Percentiles rank a stretch among this genome's conserved stretches.
phyloP scores from a whole-genome alignment of 2,888 invertebrate species.

The Meghimatium bilineatum region DNA sequence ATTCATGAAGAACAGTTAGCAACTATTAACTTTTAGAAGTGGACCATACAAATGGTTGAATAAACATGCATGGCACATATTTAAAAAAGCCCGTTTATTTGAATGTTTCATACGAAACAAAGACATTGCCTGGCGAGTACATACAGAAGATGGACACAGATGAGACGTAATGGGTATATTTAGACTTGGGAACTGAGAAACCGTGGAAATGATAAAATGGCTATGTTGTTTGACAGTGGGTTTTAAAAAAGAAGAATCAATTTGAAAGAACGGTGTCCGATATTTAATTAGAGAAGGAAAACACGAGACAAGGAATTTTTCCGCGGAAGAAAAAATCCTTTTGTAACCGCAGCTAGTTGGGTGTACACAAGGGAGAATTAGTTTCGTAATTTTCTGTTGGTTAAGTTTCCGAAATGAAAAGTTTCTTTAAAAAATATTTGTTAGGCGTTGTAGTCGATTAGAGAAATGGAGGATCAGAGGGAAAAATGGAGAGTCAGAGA shows the following conservation, averaged over 20 bases:
- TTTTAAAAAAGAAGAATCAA: not conserved
- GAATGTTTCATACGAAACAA: no score
- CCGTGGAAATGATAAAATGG: not conserved
- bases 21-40: no score
- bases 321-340: not conserved
- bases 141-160: no score
- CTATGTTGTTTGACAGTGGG: not conserved
- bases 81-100: no score
- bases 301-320: not conserved
- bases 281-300: constrained; percentile 4
- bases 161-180: not conserved
- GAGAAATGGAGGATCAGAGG: not conserved
- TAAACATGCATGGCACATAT: no score
- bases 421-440: no score
- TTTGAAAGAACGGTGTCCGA: not conserved
- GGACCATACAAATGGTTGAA: no score
- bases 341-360: not conserved
- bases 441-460: not conserved
- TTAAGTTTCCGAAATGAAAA: not conserved
- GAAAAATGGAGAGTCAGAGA: not conserved
- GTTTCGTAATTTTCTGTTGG: not conserved
- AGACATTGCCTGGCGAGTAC: no score
- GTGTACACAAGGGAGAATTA: not conserved
- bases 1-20: no score
- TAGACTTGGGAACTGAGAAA: not conserved